Base-by-base conservation (phyloP, 2,113 vertebrate genomes). In the Ailurus styani region DNA sequence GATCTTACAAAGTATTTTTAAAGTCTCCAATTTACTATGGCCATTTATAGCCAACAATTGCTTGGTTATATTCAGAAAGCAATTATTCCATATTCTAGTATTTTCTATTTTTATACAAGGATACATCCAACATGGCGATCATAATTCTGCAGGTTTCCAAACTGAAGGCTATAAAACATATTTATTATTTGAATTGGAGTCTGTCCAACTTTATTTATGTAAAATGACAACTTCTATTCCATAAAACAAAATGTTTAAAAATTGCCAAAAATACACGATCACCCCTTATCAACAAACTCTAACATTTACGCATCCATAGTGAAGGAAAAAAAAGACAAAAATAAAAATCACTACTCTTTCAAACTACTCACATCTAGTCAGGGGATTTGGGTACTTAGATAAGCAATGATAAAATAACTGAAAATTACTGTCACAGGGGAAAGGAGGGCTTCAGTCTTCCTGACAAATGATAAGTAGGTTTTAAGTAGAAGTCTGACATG, bases 81-180 rank as follows among this genome's bases (percentile, higher is more conserved):
- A 95, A 60, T 45, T 90, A 88, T 45, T 94, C 57, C n/a, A 50
- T 78, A 88, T 85, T 70, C 55, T 45, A 94, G 5, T 78, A 70
- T 52, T 95, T 91, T 82, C 73, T 77, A 23, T 62, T 90, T 95
- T 95, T 89, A 85, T 29, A 37, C 88, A 99, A 99, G 99, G 99
- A 99, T 99, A 99, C 99, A 97, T 99, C 99, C 66, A 99, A 98
- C 99, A 99, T 99, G 18, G 99, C 99, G 40, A 99, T 99, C 99
- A 99, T 99, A 98, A 99, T 99, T 98, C 99, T 98, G 98, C 99
- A 99, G 0, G 99, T 99, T 93, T 99, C 99, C 98, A 99, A 97
- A 97, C 99, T 99, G 98, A 99, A 99, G 5, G 99, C 99, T 99
- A 98, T 31, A 97, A 98, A 83, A 93, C 55, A 88, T 68, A 97